phyloP scores from a whole-genome alignment of 1,140 invertebrate genomes.

The Drosophila serrata region DNA sequence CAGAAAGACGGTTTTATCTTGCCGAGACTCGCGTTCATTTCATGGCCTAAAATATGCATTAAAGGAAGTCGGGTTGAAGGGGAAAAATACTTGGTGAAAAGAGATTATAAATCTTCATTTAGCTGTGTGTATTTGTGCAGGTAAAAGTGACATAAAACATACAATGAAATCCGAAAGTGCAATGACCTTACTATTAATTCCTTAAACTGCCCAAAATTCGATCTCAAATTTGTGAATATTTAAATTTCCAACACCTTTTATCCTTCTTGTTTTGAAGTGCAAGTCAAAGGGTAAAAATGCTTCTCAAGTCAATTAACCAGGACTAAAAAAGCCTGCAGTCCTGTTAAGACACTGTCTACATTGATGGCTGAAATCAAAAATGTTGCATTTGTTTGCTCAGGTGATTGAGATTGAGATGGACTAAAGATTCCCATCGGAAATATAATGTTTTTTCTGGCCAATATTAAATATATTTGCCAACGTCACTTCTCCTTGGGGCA shows the following conservation, averaged over 20 bases:
- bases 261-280: slow-evolving; percentile 51
- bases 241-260: background rate
- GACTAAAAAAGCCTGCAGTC: slow-evolving; percentile 22
- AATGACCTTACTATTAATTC: background rate
- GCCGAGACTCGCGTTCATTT: slow-evolving; percentile 54
- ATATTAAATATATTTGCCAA: slow-evolving; percentile 35
- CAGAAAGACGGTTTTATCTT: slow-evolving; percentile 69
- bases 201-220: background rate
- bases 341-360: slow-evolving; percentile 2
- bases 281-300: slow-evolving; percentile 50
- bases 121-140: too few relatives aligned
- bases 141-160: too few relatives aligned
- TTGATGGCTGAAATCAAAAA: slow-evolving; percentile 9
- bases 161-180: too few relatives aligned
- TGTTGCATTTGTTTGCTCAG: slow-evolving; percentile 22
- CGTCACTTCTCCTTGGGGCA: background rate
- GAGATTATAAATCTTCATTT: background rate
- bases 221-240: background rate
- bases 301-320: slow-evolving; percentile 59
- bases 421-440: slow-evolving; percentile 9
- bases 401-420: slow-evolving; percentile 2
- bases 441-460: slow-evolving; percentile 14
- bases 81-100: background rate
- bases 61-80: slow-evolving; percentile 13
- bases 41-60: slow-evolving; percentile 78